Evolutionary conservation across 2,888 invertebrate genomes (phyloP).

Genomic region (Himalopsyche japonica): DNA sequence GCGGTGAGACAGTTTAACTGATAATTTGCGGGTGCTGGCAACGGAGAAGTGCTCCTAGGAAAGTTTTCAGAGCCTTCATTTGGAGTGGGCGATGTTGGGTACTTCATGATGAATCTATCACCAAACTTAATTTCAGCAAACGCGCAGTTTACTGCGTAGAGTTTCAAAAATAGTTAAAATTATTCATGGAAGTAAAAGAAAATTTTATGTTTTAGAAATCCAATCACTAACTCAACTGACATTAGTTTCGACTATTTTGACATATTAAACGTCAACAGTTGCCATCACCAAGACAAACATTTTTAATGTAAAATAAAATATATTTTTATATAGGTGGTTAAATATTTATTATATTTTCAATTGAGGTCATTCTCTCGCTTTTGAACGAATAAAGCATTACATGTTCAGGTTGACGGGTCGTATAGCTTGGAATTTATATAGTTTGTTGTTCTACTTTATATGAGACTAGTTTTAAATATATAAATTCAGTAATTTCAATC

Average conservation of each 20-base stretch:
- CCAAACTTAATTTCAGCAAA: neutral
- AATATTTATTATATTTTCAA: too few relatives aligned
- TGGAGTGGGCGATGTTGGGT: constrained; percentile 65
- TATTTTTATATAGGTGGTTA: too few relatives aligned
- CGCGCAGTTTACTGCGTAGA: too few relatives aligned
- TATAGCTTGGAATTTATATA: too few relatives aligned
- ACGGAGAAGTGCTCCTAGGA: constrained; percentile 64
- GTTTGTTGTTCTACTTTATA: too few relatives aligned
- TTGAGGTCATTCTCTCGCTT: too few relatives aligned
- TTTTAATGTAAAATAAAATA: neutral
- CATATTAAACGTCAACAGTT: neutral
- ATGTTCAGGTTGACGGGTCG: too few relatives aligned
- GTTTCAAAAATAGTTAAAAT: neutral
- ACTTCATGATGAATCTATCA: constrained; percentile 55
- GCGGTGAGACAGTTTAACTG: constrained; percentile 75
- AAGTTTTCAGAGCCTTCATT: constrained; percentile 46
- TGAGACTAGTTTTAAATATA: too few relatives aligned
- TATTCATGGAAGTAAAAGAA: neutral
- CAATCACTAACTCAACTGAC: neutral
- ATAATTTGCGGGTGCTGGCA: constrained; percentile 71
- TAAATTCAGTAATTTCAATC: too few relatives aligned
- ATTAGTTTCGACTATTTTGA: neutral
- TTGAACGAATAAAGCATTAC: too few relatives aligned
- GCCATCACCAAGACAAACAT: neutral
- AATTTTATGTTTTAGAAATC: neutral